Evolutionary conservation across 2,797 vertebrate genomes (phyloP).

Genomic region (Falco biarmicus): DNA sequence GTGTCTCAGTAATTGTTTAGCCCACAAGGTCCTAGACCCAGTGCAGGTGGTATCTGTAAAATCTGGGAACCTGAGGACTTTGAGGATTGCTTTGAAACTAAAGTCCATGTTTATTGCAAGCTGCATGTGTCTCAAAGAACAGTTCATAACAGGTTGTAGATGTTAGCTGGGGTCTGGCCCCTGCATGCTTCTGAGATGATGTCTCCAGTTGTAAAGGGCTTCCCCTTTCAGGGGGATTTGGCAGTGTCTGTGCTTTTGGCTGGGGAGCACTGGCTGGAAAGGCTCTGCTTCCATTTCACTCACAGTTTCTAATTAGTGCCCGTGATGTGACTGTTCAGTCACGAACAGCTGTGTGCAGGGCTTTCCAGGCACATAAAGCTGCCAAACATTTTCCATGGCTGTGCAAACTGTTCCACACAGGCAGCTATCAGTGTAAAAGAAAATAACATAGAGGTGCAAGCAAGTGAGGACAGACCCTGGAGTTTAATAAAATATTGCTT

Average conservation of each 20-base stretch:
- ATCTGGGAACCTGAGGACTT: not conserved
- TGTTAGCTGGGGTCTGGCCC: not conserved
- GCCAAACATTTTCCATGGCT: not conserved
- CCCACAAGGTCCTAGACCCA: not conserved
- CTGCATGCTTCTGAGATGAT: not conserved
- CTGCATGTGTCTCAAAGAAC: not conserved
- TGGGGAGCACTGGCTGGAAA: not conserved
- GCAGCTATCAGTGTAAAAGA: not conserved
- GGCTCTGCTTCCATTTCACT: not conserved
- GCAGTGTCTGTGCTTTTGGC: not conserved
- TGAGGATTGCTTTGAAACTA: not conserved
- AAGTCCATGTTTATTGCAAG: not conserved
- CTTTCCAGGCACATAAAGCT: not conserved
- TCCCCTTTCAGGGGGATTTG: not conserved
- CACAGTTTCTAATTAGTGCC: not conserved
- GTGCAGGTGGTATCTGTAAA: not conserved
- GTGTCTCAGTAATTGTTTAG: not conserved
- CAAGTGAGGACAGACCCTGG: not conserved
- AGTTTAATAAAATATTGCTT: not conserved
- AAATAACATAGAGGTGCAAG: not conserved
- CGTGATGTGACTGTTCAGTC: not conserved
- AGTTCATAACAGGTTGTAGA: not conserved
- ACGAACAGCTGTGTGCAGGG: not conserved
- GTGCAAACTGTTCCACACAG: not conserved
- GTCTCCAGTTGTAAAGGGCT: not conserved